phyloP scores from a whole-genome alignment of 2,113 vertebrate species.

The Scytalopus superciliaris region DNA sequence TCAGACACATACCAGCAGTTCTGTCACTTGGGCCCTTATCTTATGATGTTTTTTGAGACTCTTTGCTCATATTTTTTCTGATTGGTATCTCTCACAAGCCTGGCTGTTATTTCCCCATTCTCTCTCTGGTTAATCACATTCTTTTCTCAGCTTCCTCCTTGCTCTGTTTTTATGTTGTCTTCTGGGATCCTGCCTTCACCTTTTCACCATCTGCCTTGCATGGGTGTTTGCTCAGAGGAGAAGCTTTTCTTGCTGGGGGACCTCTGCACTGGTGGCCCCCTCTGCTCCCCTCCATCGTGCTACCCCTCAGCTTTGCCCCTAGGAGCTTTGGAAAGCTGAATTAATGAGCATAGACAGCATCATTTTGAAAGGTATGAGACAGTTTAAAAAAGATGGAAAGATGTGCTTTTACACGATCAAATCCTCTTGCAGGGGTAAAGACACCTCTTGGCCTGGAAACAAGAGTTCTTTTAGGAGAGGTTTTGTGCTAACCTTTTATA shows the following conservation, averaged over 20 bases:
- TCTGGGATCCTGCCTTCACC: not conserved
- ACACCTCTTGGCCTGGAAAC: not conserved
- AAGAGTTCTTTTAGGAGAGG: not conserved
- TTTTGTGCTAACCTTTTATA: not conserved
- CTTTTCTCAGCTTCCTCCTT: not conserved
- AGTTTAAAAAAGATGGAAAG: not conserved
- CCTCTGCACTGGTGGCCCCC: not conserved
- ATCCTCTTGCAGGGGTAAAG: not conserved
- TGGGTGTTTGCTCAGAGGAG: not conserved
- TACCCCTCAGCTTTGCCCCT: not conserved
- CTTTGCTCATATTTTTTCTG: not conserved
- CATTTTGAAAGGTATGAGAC: not conserved
- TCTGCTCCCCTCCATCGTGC: not conserved
- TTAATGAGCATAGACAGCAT: fast-evolving
- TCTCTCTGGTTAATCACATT: not conserved
- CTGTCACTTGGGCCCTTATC: not conserved
- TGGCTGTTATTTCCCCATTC: not conserved
- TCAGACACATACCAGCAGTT: not conserved
- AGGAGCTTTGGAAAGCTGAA: not conserved
- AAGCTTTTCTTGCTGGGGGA: slow-evolving; percentile 17
- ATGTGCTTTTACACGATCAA: not conserved
- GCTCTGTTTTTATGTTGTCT: not conserved
- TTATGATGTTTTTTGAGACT: fast-evolving
- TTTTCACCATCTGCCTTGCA: not conserved
- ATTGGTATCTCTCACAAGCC: not conserved